A percentile compares a stretch with the other conserved stretches of the same genome.
Evolutionary conservation across 2,888 invertebrate genomes (phyloP).

Genomic region (Stenurella melanura): DNA sequence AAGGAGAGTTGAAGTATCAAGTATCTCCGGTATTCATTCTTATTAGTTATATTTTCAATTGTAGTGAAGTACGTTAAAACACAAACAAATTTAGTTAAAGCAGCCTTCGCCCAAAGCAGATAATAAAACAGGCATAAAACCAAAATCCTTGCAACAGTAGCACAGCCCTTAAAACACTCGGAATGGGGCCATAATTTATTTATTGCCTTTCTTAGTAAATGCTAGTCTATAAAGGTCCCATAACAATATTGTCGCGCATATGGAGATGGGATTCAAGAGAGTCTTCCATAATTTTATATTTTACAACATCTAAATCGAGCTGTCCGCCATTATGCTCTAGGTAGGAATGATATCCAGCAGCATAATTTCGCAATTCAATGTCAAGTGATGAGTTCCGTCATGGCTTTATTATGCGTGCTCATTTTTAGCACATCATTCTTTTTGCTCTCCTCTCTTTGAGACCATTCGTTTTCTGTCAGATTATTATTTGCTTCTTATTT

Average conservation of each 20-base stretch:
- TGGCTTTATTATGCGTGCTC: slow-evolving; percentile 59
- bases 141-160: background rate
- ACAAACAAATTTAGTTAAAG: background rate
- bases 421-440: slow-evolving; percentile 58
- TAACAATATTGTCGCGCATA: slow-evolving; percentile 51
- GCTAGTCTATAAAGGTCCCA: slow-evolving; percentile 28
- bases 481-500: slow-evolving; percentile 6
- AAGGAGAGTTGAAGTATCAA: no score
- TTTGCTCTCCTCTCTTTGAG: slow-evolving; percentile 48
- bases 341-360: slow-evolving; percentile 53
- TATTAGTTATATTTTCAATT: no score
- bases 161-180: background rate
- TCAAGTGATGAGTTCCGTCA: slow-evolving; percentile 59
- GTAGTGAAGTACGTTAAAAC: no score
- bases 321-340: slow-evolving; percentile 51
- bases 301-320: slow-evolving; percentile 53
- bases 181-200: slow-evolving; percentile 28
- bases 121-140: background rate
- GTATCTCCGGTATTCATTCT: no score
- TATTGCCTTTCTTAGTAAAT: slow-evolving; percentile 27
- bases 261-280: slow-evolving; percentile 49
- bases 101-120: background rate
- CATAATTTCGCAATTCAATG: slow-evolving; percentile 59
- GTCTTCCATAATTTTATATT: slow-evolving; percentile 55
- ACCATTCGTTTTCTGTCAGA: slow-evolving; percentile 48